phyloP scores from a whole-genome alignment of 2,888 invertebrate species.

The Netelia inedita region DNA sequence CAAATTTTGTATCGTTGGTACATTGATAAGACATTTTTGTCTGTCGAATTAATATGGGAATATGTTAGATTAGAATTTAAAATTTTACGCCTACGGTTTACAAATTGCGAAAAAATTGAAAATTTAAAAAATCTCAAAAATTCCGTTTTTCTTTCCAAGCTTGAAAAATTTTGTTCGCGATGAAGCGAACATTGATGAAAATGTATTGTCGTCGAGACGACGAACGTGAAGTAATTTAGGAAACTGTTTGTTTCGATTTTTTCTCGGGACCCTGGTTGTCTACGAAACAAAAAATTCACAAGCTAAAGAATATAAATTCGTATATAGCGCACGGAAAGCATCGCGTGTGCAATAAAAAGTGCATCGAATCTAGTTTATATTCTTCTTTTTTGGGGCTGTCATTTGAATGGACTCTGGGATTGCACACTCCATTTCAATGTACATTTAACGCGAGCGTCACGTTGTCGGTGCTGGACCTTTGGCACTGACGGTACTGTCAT shows the following conservation, averaged over 20 bases:
- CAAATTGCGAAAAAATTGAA: too few species aligned
- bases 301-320: neutral
- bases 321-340: neutral
- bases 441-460: conserved; percentile 21
- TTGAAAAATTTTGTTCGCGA: too few species aligned
- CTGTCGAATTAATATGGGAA: too few species aligned
- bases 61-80: too few species aligned
- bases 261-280: neutral
- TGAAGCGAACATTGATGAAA: too few species aligned
- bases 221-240: too few species aligned
- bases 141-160: too few species aligned
- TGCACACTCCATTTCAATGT: conserved; percentile 53
- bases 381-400: neutral
- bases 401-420: conserved; percentile 34
- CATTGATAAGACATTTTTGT: too few species aligned
- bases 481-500: conserved; percentile 26
- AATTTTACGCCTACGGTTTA: too few species aligned
- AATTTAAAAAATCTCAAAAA: too few species aligned
- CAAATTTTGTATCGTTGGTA: too few species aligned
- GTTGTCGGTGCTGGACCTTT: conserved; percentile 1
- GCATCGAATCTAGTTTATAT: conserved; percentile 31
- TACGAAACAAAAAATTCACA: neutral
- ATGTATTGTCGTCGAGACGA: too few species aligned
- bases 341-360: conserved; percentile 12
- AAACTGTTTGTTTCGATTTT: neutral